phyloP scores from a whole-genome alignment of 2,113 vertebrate genomes.

The Natator depressus region DNA sequence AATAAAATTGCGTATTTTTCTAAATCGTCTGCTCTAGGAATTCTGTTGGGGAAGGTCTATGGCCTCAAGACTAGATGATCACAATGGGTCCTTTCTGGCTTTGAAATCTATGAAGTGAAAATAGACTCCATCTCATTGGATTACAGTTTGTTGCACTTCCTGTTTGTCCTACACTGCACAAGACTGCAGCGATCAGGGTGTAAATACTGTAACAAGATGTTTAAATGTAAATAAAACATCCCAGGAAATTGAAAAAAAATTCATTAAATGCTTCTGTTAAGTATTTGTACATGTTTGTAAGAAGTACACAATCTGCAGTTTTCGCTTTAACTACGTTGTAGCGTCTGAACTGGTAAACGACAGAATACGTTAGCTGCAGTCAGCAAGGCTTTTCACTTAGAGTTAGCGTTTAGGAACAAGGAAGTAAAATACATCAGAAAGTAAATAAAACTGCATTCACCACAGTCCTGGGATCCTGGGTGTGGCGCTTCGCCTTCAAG shows the following conservation, averaged over 20 bases:
- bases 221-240: fast-evolving
- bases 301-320: fast-evolving
- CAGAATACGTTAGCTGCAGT: fast-evolving
- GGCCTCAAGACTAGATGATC: no score
- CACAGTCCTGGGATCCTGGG: fast-evolving
- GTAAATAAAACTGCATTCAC: neutral
- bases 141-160: fast-evolving
- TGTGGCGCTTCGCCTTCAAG: fast-evolving
- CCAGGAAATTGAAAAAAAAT: neutral
- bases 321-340: neutral
- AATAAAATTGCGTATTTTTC: no score
- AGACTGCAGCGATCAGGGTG: fast-evolving
- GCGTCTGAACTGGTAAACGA: fast-evolving
- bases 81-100: neutral
- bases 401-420: fast-evolving
- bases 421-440: neutral
- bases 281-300: no score
- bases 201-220: neutral
- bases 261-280: fast-evolving
- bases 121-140: neutral
- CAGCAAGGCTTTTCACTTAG: neutral
- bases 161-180: fast-evolving
- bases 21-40: no score
- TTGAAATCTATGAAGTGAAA: no score
- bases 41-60: no score